These are phyloP conservation scores for Saccostrea cuccullata DNA, from an alignment of 1,140 invertebrate species.

Conservation along the genomic window DNA sequence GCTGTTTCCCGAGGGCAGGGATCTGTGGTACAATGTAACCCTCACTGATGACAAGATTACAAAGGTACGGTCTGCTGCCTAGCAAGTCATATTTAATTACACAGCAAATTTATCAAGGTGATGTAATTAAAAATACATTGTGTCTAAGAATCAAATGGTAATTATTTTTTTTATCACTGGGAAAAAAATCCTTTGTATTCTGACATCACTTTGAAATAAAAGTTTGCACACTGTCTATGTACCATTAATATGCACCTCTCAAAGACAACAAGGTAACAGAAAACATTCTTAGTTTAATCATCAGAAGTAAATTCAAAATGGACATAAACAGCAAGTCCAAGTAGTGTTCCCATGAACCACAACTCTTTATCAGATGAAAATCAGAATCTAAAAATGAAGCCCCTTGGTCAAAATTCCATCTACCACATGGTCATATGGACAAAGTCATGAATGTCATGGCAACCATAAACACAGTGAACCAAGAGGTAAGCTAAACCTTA, in stretches of 20 bases:
- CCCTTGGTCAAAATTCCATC: constrained; percentile 18
- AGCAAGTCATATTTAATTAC: constrained; percentile 7
- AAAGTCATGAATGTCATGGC: constrained; percentile 1
- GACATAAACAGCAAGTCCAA: background rate
- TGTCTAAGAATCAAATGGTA: background rate
- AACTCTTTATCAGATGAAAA: constrained; percentile 17
- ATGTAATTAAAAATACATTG: background rate
- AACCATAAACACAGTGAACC: background rate
- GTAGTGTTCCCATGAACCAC: background rate
- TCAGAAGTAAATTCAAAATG: background rate
- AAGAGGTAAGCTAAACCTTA: background rate
- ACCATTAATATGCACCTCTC: background rate
- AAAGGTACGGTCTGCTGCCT: background rate
- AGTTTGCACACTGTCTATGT: background rate
- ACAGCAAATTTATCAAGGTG: background rate
- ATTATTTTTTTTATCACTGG: background rate
- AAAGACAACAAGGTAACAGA: background rate
- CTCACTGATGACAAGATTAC: constrained; percentile 9
- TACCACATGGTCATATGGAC: background rate
- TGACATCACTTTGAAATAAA: background rate
- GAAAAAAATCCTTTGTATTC: background rate
- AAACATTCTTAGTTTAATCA: background rate
- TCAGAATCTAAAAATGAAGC: constrained; percentile 9
- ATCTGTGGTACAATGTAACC: background rate
- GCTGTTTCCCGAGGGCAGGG: constrained; percentile 13